Conservation (phyloP, 2,113 vertebrate species). For the Albula goreensis region DNA sequence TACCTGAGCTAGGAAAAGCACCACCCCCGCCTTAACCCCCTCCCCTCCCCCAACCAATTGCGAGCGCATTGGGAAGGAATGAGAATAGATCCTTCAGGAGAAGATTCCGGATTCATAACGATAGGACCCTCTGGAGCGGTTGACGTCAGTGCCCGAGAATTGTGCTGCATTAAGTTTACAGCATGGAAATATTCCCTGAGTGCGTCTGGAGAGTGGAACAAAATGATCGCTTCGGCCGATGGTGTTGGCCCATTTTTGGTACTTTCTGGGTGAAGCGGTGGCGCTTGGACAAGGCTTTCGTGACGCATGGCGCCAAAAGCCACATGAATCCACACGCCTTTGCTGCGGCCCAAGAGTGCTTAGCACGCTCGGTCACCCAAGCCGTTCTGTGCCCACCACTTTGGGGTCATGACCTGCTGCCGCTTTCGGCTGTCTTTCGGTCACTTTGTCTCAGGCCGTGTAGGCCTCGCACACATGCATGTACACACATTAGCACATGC, state of each 20-base stretch:
- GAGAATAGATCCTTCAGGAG: neutral
- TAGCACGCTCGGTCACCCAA: neutral
- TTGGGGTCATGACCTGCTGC: neutral
- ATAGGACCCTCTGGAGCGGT: neutral
- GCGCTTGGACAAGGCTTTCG: neutral
- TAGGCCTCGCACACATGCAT: neutral
- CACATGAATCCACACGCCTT: too few species aligned
- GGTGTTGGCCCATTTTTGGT: neutral
- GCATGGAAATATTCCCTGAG: neutral
- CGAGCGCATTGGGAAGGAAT: neutral
- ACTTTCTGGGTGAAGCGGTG: neutral
- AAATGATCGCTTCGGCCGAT: neutral
- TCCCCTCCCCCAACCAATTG: neutral
- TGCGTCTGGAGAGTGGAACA: neutral
- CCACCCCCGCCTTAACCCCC: neutral
- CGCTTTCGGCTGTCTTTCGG: neutral
- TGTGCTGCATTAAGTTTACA: neutral
- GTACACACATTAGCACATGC: too few species aligned
- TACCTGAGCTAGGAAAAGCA: slow-evolving; percentile 30
- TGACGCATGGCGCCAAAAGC: too few species aligned
- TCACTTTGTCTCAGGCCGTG: neutral
- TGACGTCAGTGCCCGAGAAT: neutral
- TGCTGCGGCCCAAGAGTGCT: neutral
- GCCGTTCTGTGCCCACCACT: neutral
- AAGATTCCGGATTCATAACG: neutral